Evolutionary conservation across 92 coral and sea anemone genomes (phyloP), one percentile per base, ranked within the genome.

Genomic region (Phenganax marumi): DNA sequence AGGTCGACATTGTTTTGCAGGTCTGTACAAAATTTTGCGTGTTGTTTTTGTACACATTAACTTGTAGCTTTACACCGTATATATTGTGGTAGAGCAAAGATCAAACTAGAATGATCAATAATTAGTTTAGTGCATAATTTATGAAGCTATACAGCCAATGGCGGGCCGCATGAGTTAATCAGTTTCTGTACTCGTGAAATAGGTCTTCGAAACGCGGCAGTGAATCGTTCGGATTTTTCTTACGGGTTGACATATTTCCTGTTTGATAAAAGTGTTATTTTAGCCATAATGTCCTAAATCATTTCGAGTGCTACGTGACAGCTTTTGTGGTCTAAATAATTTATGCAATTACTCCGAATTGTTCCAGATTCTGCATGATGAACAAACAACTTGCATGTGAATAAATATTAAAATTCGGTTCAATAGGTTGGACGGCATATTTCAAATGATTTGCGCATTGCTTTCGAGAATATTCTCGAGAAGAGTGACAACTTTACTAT

Each of bases 81-180:
- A 2, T 8, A 3, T 18, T 66, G 9, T n/a, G 43, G 72, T 25
- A 12, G 81, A 12, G 68, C 68, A 76, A 76, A 76, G 81, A 76
- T 76, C 81, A 56, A 54, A 54, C 81, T 48, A 57, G 81, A 74
- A 76, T 21, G 81, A 55, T 76, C 10, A 76, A 76, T 76, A 24
- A 76, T 76, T 76, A 24, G 57, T 14, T 62, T 55, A 13, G 13
- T 76, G 68, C 66, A 76, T 76, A 23, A 54, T 76, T 76, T 76
- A 76, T 55, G 81, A 54, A 22, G 50, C 81, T 49, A 76, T 48
- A 52, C 23, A n/a, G 50, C 26, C 10, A 12, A 51, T 9, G 25
- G 43, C 43, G 5, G 43, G 43, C 24, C 1, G 8, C 57, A 51
- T 74, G 33, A 22, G 25, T 25, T 25, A 52, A 51, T 21, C 63